Percentiles rank a stretch among this genome's conserved stretches.
Conservation (phyloP, 2,888 invertebrate genomes). For the Panopea generosa region DNA sequence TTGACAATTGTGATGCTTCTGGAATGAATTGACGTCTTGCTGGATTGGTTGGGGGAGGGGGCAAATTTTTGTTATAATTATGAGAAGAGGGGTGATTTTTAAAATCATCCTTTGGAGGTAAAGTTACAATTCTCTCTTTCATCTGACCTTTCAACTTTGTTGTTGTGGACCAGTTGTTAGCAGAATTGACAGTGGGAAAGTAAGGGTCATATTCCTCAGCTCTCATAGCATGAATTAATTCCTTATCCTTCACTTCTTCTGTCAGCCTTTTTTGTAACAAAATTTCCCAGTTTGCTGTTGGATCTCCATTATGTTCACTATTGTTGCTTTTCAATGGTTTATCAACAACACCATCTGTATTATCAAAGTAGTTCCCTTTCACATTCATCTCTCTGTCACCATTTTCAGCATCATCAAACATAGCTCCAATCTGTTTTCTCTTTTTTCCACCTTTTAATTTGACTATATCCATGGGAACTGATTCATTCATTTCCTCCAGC, state of each 20-base stretch:
- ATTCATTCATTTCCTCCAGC: conserved; percentile 59
- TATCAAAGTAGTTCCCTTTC: conserved; percentile 10
- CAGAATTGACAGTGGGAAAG: conserved; percentile 55
- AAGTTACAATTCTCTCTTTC: conserved; percentile 51
- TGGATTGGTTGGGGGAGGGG: conserved; percentile 46
- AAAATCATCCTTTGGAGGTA: conserved; percentile 41
- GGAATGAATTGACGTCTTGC: conserved; percentile 42
- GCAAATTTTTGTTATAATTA: background rate
- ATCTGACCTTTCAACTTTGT: conserved; percentile 48
- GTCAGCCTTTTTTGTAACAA: conserved; percentile 77
- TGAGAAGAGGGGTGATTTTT: background rate
- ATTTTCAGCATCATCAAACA: conserved; percentile 55
- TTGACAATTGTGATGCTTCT: conserved; percentile 56
- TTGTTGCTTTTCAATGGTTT: conserved; percentile 22
- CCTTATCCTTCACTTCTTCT: conserved; percentile 81
- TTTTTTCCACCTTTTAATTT: conserved; percentile 62
- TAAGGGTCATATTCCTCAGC: conserved; percentile 53
- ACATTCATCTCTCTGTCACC: conserved; percentile 16
- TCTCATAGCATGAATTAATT: conserved; percentile 72
- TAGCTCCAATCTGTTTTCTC: conserved; percentile 59
- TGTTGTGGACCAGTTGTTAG: conserved; percentile 70
- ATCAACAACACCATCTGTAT: conserved; percentile 37
- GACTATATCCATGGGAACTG: conserved; percentile 70
- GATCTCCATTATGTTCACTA: conserved; percentile 22
- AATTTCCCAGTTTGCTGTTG: conserved; percentile 76